Conservation (phyloP, 1,140 invertebrate genomes). For the Ips typographus region DNA sequence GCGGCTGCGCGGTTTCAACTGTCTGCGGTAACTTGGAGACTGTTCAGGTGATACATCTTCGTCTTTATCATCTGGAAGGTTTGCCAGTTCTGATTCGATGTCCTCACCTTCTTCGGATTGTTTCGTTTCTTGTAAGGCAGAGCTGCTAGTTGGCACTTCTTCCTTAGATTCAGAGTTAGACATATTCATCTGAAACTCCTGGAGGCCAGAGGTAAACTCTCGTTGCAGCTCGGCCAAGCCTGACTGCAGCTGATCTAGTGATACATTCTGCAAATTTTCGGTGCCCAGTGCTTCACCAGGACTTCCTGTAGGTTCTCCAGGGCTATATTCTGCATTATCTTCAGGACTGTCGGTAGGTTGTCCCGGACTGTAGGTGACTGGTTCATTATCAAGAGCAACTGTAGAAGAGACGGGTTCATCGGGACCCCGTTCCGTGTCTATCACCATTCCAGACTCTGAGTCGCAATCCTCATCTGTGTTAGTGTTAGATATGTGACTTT, state of each 20-base stretch:
- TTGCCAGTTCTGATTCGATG: background rate
- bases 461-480: conserved; percentile 55
- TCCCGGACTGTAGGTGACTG: conserved; percentile 17
- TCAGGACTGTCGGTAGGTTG: conserved; percentile 22
- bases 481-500: conserved; percentile 18
- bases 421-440: conserved; percentile 58
- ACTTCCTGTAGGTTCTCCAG: conserved; percentile 21
- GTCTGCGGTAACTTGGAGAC: background rate
- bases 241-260: background rate
- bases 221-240: conserved; percentile 17
- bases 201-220: conserved; percentile 14
- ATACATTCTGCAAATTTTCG: background rate
- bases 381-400: conserved; percentile 10
- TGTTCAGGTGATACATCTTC: background rate
- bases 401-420: conserved; percentile 37
- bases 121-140: background rate
- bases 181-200: conserved; percentile 11
- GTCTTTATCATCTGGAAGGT: background rate
- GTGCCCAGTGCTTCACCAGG: conserved; percentile 2
- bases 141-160: background rate
- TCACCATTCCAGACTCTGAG: conserved; percentile 65
- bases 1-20: background rate
- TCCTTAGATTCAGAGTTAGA: background rate
- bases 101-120: background rate
- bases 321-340: conserved; percentile 10